These are phyloP conservation scores for Catocala sponsa DNA, from an alignment of 2,888 invertebrate genomes.

Conservation along the genomic window DNA sequence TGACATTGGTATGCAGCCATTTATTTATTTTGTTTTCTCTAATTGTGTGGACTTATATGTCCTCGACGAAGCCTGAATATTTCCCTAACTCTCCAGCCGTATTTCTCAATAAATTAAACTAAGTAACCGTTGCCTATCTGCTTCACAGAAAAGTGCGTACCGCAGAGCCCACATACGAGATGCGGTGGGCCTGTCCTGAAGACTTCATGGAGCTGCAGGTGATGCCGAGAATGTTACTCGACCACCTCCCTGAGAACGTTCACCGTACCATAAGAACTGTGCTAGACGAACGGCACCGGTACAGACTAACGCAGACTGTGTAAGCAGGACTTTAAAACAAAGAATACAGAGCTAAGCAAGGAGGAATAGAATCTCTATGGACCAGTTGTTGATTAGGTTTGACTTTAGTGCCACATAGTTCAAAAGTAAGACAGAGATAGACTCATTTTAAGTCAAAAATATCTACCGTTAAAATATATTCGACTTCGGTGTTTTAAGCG, in stretches of 20 bases:
- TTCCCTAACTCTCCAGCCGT: no score
- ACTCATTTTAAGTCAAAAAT: not conserved
- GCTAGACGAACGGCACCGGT: slow-evolving; percentile 84
- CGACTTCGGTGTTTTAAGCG: no score
- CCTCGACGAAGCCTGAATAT: no score
- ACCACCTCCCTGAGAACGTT: slow-evolving; percentile 95
- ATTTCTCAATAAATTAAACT: no score
- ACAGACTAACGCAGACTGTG: slow-evolving; percentile 77
- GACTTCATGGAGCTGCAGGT: slow-evolving; percentile 94
- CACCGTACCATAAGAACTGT: slow-evolving; percentile 91
- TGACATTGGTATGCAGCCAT: no score
- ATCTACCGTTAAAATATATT: no score
- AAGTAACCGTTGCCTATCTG: not conserved
- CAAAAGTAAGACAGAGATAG: not conserved
- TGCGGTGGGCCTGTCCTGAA: slow-evolving; percentile 94
- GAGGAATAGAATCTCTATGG: slow-evolving; percentile 23
- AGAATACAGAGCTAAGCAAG: not conserved
- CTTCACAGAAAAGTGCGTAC: slow-evolving; percentile 88
- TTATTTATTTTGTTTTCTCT: no score
- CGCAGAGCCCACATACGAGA: slow-evolving; percentile 91
- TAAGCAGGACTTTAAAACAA: slow-evolving; percentile 38
- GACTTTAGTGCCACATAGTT: slow-evolving; percentile 3
- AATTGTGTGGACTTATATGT: no score
- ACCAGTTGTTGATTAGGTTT: slow-evolving; percentile 5
- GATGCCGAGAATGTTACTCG: slow-evolving; percentile 95